Conservation (phyloP, 2,888 invertebrate species). For the Baccha elongata region DNA sequence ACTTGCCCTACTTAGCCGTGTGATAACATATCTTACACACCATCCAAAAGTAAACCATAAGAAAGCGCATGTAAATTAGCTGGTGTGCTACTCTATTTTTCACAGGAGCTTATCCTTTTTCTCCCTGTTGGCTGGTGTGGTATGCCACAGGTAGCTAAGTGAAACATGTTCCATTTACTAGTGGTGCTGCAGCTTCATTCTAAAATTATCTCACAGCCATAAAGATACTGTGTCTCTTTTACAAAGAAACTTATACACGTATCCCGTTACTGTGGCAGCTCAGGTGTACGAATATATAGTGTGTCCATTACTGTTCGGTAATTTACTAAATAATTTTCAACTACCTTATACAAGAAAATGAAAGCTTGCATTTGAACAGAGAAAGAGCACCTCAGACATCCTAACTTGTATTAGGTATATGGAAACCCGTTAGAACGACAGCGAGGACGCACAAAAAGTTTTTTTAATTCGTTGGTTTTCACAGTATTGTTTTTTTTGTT, state of each 20-base stretch:
- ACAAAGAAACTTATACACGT: conserved; percentile 13
- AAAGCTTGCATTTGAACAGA: conserved; percentile 42
- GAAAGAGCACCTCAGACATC: not conserved
- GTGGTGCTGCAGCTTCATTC: not conserved
- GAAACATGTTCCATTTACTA: conserved; percentile 22
- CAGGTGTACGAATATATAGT: conserved; percentile 33
- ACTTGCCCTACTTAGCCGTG: not conserved
- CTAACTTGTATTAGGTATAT: not conserved
- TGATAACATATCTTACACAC: conserved; percentile 2
- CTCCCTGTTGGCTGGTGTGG: conserved; percentile 1
- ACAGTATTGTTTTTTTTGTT: conserved; percentile 44
- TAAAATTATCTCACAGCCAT: conserved; percentile 30
- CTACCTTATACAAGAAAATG: conserved; percentile 42
- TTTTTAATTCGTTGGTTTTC: conserved; percentile 38
- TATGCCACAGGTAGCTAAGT: conserved; percentile 41
- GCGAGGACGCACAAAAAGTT: conserved; percentile 12
- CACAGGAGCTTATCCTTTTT: conserved; percentile 37
- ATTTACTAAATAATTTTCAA: conserved; percentile 61
- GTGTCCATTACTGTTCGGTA: conserved; percentile 62
- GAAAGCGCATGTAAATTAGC: conserved; percentile 57
- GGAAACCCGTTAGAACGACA: not conserved
- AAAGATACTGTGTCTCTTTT: conserved; percentile 36
- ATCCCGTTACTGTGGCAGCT: conserved; percentile 12
- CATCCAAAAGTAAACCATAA: conserved; percentile 15
- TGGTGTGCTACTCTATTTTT: conserved; percentile 32